A percentile compares a stretch with the other conserved stretches of the same genome.
Conservation (phyloP, 2,888 invertebrate genomes). For the Bellardia bayeri region DNA sequence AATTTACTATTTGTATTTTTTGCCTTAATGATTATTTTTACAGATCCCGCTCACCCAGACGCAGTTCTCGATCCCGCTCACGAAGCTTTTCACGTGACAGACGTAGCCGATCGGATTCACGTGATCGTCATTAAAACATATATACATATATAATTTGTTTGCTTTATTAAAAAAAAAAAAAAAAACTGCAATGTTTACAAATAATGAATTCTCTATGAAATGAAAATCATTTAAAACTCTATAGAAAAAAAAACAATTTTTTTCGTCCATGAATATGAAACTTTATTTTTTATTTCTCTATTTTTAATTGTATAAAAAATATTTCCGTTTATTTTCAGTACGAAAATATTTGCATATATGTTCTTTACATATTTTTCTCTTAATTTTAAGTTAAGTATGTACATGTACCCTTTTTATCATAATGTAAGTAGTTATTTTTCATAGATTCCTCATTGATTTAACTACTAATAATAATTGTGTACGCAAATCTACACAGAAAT, state of each 20-base stretch:
- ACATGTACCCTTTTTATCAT: conserved; percentile 57
- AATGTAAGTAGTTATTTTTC: conserved; percentile 46
- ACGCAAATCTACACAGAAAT: conserved; percentile 19
- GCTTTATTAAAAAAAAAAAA: conserved; percentile 24
- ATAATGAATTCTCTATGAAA: conserved; percentile 27
- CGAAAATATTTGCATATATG: conserved; percentile 50
- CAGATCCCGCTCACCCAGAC: conserved; percentile 84
- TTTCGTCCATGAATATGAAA: not conserved
- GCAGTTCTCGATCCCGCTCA: conserved; percentile 84
- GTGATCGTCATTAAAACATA: conserved; percentile 85
- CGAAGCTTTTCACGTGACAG: conserved; percentile 86
- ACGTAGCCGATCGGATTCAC: conserved; percentile 86
- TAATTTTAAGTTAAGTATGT: conserved; percentile 68
- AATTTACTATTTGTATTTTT: conserved; percentile 56
- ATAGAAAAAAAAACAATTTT: conserved; percentile 6
- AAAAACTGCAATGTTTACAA: conserved; percentile 43
- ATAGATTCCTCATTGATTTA: conserved; percentile 31
- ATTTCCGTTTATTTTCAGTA: conserved; percentile 57
- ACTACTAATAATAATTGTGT: conserved; percentile 29
- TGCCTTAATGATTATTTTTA: conserved; percentile 75
- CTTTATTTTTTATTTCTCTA: conserved; percentile 45
- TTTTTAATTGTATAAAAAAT: conserved; percentile 54
- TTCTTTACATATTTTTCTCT: conserved; percentile 41
- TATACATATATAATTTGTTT: conserved; percentile 16
- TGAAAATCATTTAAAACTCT: conserved; percentile 12